phyloP scores from a whole-genome alignment of 2,113 vertebrate species.

The Rattus rattus region DNA sequence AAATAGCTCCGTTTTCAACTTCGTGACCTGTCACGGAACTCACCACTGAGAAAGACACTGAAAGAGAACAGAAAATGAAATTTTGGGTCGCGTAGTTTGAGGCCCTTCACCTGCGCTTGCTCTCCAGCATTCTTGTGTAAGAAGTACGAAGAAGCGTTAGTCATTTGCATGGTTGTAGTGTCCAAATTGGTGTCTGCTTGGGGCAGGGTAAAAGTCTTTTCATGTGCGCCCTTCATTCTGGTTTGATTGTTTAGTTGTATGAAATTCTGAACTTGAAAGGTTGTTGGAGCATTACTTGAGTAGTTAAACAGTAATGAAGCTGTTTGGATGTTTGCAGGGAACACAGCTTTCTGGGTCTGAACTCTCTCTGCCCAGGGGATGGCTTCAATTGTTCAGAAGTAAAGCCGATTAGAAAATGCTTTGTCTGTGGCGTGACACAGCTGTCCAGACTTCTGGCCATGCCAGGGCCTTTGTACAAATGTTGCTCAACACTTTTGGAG shows the following conservation, averaged over 20 bases:
- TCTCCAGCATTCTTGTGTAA: conserved; percentile 16
- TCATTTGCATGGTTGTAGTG: conserved; percentile 52
- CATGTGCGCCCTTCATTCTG: not conserved
- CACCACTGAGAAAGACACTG: not conserved
- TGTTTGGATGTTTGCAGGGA: conserved; percentile 79
- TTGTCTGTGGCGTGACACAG: conserved; percentile 81
- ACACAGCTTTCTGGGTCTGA: conserved; percentile 84
- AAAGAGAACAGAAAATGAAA: not conserved
- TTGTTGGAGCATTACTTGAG: conserved; percentile 80
- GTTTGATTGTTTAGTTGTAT: conserved; percentile 67
- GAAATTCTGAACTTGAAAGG: conserved; percentile 81
- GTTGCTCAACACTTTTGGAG: conserved; percentile 75
- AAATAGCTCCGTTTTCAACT: not conserved
- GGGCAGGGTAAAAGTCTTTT: conserved; percentile 40
- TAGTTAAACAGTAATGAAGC: conserved; percentile 84
- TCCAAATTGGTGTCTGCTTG: conserved; percentile 59
- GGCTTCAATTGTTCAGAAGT: conserved; percentile 82
- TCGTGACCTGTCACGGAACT: conserved; percentile 22
- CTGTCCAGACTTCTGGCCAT: conserved; percentile 75
- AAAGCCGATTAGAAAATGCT: conserved; percentile 69
- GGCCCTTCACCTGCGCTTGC: conserved; percentile 1
- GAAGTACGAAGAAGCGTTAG: not conserved
- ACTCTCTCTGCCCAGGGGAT: conserved; percentile 77
- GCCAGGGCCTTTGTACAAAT: conserved; percentile 75
- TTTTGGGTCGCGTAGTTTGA: not conserved